phyloP scores from a whole-genome alignment of 2,113 vertebrate genomes.

The Oceanodroma tethys region DNA sequence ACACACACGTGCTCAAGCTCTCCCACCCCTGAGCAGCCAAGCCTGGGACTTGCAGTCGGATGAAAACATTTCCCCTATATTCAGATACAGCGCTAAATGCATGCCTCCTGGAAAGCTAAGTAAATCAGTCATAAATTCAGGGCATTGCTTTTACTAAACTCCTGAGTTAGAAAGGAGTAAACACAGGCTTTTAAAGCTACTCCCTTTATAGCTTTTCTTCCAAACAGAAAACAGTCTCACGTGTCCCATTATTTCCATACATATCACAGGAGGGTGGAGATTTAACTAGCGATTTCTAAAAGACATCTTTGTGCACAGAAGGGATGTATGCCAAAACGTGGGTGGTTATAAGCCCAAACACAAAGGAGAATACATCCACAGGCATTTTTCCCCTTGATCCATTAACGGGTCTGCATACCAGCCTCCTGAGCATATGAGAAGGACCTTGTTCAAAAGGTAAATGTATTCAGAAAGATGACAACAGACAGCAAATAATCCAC shows the following conservation, averaged over 20 bases:
- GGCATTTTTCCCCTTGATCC: slow-evolving; percentile 64
- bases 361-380: slow-evolving; percentile 64
- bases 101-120: neutral
- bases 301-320: slow-evolving; percentile 65
- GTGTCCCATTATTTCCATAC: slow-evolving; percentile 64
- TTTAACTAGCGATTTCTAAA: slow-evolving; percentile 56
- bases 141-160: neutral
- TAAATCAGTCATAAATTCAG: neutral
- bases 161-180: neutral
- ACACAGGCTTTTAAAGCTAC: slow-evolving; percentile 15
- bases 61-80: neutral
- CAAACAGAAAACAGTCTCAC: slow-evolving; percentile 48
- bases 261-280: slow-evolving; percentile 66
- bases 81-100: neutral
- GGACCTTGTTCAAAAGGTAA: slow-evolving; percentile 65
- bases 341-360: slow-evolving; percentile 62
- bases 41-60: neutral
- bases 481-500: neutral
- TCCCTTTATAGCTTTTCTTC: neutral
- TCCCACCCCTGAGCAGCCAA: neutral
- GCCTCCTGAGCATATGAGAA: slow-evolving; percentile 27
- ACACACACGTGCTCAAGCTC: neutral
- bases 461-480: slow-evolving; percentile 55
- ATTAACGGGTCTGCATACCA: slow-evolving; percentile 62
- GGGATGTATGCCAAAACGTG: slow-evolving; percentile 62